phyloP scores from a whole-genome alignment of 2,888 invertebrate species.

The Clusia tigrina region DNA sequence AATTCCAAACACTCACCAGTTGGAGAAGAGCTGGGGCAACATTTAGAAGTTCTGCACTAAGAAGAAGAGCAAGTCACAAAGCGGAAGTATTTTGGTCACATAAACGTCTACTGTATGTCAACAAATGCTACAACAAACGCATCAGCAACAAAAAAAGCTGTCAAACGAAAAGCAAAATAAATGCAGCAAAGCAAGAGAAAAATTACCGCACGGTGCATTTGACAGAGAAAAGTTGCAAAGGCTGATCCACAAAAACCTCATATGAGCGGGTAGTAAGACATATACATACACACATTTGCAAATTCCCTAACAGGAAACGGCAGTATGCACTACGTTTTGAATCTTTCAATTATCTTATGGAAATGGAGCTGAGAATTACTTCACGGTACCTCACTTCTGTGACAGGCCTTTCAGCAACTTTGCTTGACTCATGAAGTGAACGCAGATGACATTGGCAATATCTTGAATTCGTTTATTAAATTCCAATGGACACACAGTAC shows the following conservation, averaged over 20 bases:
- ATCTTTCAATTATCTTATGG: too few species aligned
- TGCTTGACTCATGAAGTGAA: too few species aligned
- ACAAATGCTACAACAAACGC: slow-evolving; percentile 4
- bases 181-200: not conserved
- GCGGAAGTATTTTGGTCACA: slow-evolving; percentile 17
- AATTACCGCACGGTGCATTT: slow-evolving; percentile 6
- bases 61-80: not conserved
- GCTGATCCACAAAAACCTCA: not conserved
- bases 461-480: too few species aligned
- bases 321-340: not conserved
- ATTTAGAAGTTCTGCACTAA: too few species aligned
- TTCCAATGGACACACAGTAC: too few species aligned
- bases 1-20: too few species aligned
- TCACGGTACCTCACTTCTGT: too few species aligned
- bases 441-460: too few species aligned
- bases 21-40: too few species aligned
- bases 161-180: not conserved
- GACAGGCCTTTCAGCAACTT: too few species aligned
- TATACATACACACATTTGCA: not conserved
- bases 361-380: too few species aligned
- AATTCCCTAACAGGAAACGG: not conserved
- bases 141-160: not conserved
- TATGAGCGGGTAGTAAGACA: not conserved
- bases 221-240: not conserved
- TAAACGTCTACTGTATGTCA: slow-evolving; percentile 20